These are phyloP conservation scores for Caretta caretta DNA, from an alignment of 2,113 vertebrate species.

Conservation along the genomic window DNA sequence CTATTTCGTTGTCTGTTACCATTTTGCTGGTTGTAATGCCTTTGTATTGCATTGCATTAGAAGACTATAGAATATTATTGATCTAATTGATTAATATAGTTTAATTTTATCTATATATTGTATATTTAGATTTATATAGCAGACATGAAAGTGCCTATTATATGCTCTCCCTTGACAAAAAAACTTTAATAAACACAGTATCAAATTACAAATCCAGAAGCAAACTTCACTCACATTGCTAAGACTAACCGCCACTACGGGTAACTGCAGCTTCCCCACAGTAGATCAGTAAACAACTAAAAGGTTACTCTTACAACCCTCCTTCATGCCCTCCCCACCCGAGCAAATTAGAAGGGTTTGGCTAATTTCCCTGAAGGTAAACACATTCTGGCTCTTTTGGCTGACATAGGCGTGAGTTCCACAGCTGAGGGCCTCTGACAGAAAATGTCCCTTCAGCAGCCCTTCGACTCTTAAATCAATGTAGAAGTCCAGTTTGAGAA, in stretches of 20 bases:
- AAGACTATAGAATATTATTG: neutral
- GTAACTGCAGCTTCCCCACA: neutral
- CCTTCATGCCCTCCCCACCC: neutral
- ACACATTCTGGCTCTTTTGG: neutral
- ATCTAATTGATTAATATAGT: neutral
- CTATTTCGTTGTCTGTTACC: neutral
- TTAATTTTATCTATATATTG: too few species aligned
- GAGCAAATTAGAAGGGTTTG: neutral
- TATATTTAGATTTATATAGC: constrained; percentile 28
- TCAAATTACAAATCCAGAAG: neutral
- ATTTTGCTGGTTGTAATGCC: constrained; percentile 26
- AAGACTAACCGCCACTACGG: neutral
- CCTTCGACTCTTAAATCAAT: neutral
- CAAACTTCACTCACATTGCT: neutral
- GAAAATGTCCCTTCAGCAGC: neutral
- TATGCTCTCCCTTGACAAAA: neutral
- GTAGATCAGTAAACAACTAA: neutral
- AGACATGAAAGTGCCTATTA: neutral
- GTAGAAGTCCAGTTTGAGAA: neutral
- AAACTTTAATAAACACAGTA: neutral
- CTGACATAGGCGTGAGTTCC: neutral
- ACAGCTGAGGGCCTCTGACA: neutral
- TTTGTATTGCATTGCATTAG: neutral
- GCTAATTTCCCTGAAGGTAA: neutral
- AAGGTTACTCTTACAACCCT: neutral